Conservation (phyloP, 2,113 vertebrate genomes). For the Nothoprocta perdicaria region DNA sequence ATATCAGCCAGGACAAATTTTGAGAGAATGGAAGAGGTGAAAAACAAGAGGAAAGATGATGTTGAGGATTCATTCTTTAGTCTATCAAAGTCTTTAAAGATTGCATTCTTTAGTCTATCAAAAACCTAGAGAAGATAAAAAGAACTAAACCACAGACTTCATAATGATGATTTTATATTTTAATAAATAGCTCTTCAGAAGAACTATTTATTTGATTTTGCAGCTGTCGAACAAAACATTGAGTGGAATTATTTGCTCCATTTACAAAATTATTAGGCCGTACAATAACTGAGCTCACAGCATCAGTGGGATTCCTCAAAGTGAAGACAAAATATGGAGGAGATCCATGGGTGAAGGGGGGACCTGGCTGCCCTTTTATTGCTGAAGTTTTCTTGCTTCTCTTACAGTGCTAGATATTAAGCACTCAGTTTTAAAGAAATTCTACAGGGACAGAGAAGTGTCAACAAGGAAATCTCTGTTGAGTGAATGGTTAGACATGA, state of each 20-base stretch:
- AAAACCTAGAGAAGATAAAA: neutral
- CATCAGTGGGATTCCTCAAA: neutral
- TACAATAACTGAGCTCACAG: neutral
- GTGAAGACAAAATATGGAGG: neutral
- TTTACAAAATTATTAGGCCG: neutral
- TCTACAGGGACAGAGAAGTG: neutral
- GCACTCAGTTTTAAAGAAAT: neutral
- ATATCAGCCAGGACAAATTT: neutral
- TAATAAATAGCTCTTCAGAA: neutral
- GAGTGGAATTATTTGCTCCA: neutral
- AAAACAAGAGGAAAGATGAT: neutral
- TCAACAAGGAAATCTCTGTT: neutral
- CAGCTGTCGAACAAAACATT: neutral
- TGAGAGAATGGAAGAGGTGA: neutral
- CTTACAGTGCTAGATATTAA: accelerated
- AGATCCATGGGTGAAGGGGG: neutral
- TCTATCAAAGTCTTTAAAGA: neutral
- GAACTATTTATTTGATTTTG: neutral
- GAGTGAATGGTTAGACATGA: neutral
- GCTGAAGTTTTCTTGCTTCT: neutral
- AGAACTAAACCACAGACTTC: neutral
- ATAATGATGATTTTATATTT: neutral
- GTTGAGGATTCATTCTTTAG: neutral
- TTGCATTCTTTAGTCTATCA: neutral
- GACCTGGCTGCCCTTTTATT: neutral